Evolutionary conservation across 2,113 vertebrate species (phyloP).

Genomic region (Varanus salvator): DNA sequence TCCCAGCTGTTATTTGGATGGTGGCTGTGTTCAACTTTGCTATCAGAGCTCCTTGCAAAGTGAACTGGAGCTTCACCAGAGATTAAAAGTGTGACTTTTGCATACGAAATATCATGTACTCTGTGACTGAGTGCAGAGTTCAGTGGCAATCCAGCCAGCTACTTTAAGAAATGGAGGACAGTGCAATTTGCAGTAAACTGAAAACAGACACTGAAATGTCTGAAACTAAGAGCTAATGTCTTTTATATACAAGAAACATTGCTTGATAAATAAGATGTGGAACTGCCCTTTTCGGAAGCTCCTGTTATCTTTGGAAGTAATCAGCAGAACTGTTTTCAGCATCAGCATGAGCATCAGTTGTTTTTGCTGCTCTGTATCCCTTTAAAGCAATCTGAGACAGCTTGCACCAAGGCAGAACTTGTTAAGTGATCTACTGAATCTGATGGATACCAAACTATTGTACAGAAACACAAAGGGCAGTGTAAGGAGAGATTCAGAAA

Average conservation of each 20-base stretch:
- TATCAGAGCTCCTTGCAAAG: neutral
- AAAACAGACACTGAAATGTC: neutral
- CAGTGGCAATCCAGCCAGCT: neutral
- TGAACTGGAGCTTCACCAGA: neutral
- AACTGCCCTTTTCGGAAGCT: neutral
- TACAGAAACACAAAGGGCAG: neutral
- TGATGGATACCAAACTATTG: neutral
- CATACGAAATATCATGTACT: neutral
- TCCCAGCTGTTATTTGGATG: neutral
- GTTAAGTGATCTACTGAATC: neutral
- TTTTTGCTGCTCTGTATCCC: neutral
- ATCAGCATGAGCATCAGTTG: neutral
- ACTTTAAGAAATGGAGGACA: neutral
- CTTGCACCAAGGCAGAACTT: neutral
- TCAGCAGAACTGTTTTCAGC: neutral
- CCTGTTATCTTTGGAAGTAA: neutral
- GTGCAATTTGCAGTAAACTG: neutral
- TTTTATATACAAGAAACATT: neutral
- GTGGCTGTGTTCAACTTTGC: neutral
- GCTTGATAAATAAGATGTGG: neutral
- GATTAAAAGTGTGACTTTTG: neutral
- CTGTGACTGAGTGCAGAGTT: neutral
- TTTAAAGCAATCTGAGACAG: neutral
- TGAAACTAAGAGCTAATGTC: neutral
- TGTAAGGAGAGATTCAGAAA: constrained; percentile 23